Evolutionary conservation across 1,140 invertebrate genomes (phyloP), one percentile per base, ranked within the genome.

Genomic region (Drosophila nasuta): DNA sequence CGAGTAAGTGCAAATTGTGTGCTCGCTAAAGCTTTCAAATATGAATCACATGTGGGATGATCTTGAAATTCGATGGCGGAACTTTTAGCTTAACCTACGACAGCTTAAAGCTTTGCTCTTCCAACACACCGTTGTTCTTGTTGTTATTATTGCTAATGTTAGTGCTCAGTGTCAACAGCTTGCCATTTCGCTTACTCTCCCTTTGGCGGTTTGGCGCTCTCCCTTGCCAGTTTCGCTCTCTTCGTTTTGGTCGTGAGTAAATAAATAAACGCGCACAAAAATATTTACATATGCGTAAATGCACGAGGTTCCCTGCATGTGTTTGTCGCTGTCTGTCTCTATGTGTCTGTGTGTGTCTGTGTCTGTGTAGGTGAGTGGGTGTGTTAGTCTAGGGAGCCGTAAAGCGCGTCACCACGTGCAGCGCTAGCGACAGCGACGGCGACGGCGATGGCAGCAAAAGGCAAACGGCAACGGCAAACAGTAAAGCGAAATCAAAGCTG

Each of bases 211-310:
- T 38, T 57, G 30, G 30, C 15, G 54, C 54, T 15, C 15, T 46
- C 43, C 25, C 11, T 52, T 33, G 25, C 8, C 7, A 51, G 11
- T 49, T 62, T 10, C 30, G 11, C 59, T 65, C 49, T 54, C 13
- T 52, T 5, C 35, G 5, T n/a, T 25, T 25, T 52, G 5, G 11
- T 30, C 5, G 41, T 11, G 25, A 46, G 51, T 49, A 65, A 64
- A 56, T 33, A 54, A 71, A 38, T 60, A 38, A 38, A 52, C 46
- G 38, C 33, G 46, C 25, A 83, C 58, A 64, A 72, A 79, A 82
- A 79, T 83, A 83, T 82, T 79, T 76, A 83, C 81, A 83, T 68
- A 68, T 68, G 74, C 57, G 65, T 71, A 70, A 77, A 65, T 77
- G 60, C 67, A 63, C 41, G 68, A 6, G n/a, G 17, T 33, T 30